These are phyloP conservation scores for Anguilla obscura DNA, from an alignment of 2,797 vertebrate genomes.

Conservation along the genomic window DNA sequence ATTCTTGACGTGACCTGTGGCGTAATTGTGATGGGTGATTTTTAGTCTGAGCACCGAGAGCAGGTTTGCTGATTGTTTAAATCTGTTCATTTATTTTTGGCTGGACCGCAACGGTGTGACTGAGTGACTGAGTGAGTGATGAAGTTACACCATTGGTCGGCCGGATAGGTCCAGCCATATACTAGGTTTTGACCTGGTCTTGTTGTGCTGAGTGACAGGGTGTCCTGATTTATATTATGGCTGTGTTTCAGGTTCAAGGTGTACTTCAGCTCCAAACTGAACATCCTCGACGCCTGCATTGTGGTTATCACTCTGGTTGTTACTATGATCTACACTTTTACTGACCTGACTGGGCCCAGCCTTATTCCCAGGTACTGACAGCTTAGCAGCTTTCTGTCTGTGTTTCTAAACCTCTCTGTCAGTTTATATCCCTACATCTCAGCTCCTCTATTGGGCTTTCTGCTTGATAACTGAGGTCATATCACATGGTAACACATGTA, in stretches of 20 bases:
- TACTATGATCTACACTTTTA: slow-evolving; percentile 77
- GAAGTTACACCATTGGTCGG: too few species aligned
- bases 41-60: background rate
- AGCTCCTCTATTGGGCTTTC: background rate
- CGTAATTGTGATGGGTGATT: background rate
- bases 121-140: too few species aligned
- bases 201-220: background rate
- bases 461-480: background rate
- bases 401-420: background rate
- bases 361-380: slow-evolving; percentile 82
- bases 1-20: background rate
- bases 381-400: background rate
- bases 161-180: too few species aligned
- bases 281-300: slow-evolving; percentile 81
- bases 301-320: slow-evolving; percentile 79
- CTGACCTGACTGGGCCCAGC: slow-evolving; percentile 67
- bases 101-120: too few species aligned
- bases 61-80: background rate
- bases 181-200: too few species aligned
- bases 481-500: background rate
- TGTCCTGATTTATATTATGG: slow-evolving; percentile 20
- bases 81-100: background rate
- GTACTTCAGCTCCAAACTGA: slow-evolving; percentile 85
- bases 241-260: slow-evolving; percentile 72
- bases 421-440: background rate